Evolutionary conservation across 2,797 vertebrate species (phyloP).

Genomic region (Rhabdophis nuchalis): DNA sequence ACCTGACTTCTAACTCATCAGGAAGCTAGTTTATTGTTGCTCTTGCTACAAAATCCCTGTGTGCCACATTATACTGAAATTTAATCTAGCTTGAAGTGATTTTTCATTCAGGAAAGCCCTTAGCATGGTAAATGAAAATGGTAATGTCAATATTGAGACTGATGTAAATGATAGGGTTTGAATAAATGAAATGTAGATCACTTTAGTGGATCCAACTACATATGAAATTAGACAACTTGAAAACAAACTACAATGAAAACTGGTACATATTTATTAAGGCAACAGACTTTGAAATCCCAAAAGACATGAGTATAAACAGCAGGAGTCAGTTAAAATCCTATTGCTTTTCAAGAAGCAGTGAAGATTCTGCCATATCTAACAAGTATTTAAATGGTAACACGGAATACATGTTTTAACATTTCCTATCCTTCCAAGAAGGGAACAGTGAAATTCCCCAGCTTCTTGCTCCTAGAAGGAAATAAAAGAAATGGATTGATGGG

Average conservation of each 20-base stretch:
- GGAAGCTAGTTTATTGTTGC: neutral
- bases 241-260: conserved; percentile 49
- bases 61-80: neutral
- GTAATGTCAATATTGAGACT: conserved; percentile 34
- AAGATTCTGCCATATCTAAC: conserved; percentile 18
- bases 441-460: conserved; percentile 1
- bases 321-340: conserved; percentile 27
- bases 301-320: conserved; percentile 32
- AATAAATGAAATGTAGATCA: conserved; percentile 40
- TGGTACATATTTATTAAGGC: conserved; percentile 39
- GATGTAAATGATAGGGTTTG: conserved; percentile 34
- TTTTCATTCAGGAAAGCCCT: conserved; percentile 27
- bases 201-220: conserved; percentile 55
- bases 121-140: conserved; percentile 35
- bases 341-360: conserved; percentile 11
- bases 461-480: neutral
- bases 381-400: conserved; percentile 22
- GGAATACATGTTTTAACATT: conserved; percentile 35
- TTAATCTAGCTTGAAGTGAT: conserved; percentile 20
- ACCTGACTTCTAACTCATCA: neutral
- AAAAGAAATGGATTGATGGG: neutral
- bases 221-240: conserved; percentile 43
- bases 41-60: neutral
- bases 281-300: conserved; percentile 32
- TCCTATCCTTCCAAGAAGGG: neutral